These are phyloP conservation scores for Leptinotarsa rubiginosa DNA, from an alignment of 2,888 invertebrate genomes.

Conservation along the genomic window DNA sequence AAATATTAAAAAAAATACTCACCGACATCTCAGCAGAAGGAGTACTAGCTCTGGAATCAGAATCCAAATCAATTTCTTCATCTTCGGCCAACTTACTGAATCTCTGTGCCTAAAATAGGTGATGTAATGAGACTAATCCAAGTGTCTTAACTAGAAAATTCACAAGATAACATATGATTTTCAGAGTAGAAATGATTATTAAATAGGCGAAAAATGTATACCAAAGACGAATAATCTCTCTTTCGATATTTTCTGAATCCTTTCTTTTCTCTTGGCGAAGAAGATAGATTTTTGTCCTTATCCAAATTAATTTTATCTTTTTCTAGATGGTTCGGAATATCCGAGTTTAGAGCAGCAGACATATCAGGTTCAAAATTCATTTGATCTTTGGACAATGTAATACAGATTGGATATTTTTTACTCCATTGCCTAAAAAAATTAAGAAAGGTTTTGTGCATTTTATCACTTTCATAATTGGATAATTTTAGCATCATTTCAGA, in stretches of 20 bases:
- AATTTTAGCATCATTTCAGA: no score
- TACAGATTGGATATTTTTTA: conserved; percentile 92
- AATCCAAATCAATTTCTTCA: conserved; percentile 57
- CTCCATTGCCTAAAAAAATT: conserved; percentile 78
- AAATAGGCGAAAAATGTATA: conserved; percentile 26
- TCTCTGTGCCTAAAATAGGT: conserved; percentile 55
- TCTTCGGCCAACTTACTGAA: conserved; percentile 60
- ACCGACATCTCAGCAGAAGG: conserved; percentile 57
- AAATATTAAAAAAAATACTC: conserved; percentile 28
- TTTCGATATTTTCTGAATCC: conserved; percentile 51
- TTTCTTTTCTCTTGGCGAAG: conserved; percentile 65
- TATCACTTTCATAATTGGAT: no score
- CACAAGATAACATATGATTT: neutral
- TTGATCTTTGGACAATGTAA: conserved; percentile 70
- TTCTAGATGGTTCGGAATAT: conserved; percentile 58
- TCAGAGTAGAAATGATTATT: neutral
- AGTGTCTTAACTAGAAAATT: no score
- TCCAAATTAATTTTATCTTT: conserved; percentile 60
- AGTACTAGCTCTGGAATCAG: conserved; percentile 58
- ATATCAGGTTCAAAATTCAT: conserved; percentile 56
- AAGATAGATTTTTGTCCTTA: conserved; percentile 51
- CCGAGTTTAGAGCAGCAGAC: conserved; percentile 62
- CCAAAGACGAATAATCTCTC: conserved; percentile 53
- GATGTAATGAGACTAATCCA: no score
- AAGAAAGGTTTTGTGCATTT: no score